phyloP scores from a whole-genome alignment of 2,797 vertebrate genomes.

The Alca torda region DNA sequence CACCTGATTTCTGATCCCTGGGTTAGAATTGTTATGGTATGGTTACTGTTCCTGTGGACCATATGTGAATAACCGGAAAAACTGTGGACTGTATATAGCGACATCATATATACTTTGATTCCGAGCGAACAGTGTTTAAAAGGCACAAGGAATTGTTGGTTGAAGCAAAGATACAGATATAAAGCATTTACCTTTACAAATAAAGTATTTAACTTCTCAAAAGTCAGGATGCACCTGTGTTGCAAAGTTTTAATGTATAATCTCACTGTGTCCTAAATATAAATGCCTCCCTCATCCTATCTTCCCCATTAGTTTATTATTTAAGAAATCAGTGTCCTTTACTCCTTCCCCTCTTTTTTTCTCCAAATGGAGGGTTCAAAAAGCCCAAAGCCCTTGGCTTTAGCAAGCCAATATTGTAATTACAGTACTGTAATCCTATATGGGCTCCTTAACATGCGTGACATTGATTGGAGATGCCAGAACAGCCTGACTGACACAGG shows the following conservation, averaged over 20 bases:
- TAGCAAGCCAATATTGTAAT: neutral
- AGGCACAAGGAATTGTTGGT: neutral
- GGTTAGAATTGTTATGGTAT: neutral
- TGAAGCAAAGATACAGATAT: neutral
- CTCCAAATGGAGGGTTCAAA: neutral
- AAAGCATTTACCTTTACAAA: neutral
- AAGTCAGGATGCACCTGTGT: neutral
- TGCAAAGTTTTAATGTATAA: neutral
- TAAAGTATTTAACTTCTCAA: neutral
- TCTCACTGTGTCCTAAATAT: neutral
- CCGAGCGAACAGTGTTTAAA: neutral
- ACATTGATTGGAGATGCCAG: neutral
- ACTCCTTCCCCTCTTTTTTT: neutral
- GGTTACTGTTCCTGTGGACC: neutral
- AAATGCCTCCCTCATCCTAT: neutral
- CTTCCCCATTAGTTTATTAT: neutral
- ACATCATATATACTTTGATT: neutral
- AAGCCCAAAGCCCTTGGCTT: neutral
- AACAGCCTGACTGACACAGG: neutral
- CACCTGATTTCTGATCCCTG: neutral
- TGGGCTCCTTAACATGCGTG: neutral
- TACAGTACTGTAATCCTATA: neutral
- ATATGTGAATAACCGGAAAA: neutral
- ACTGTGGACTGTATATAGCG: accelerated
- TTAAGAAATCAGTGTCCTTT: neutral